phyloP scores from a whole-genome alignment of 2,797 vertebrate genomes.

The Peromyscus nudipes region DNA sequence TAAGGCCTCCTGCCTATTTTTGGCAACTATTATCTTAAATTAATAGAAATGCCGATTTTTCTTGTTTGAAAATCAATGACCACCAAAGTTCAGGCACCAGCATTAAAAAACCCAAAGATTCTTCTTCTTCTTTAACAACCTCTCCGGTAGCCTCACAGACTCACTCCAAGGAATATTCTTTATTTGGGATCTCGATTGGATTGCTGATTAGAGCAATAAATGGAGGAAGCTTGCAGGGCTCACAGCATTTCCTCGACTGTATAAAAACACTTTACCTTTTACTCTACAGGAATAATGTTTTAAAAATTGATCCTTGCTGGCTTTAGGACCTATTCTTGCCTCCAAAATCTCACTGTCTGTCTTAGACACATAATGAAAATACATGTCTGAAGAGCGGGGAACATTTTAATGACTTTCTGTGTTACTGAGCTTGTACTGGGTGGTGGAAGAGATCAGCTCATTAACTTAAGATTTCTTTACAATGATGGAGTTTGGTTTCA shows the following conservation, averaged over 20 bases:
- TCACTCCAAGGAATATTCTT: constrained; percentile 44
- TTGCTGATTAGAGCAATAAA: constrained; percentile 75
- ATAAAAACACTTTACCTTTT: constrained; percentile 69
- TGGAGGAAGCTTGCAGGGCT: constrained; percentile 31
- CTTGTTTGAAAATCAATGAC: constrained; percentile 64
- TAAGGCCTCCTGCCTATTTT: constrained; percentile 52
- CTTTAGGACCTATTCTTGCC: background rate
- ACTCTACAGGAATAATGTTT: constrained; percentile 67
- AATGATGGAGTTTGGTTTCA: background rate
- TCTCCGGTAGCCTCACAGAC: constrained; percentile 43
- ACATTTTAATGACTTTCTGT: background rate
- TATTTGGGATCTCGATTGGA: constrained; percentile 71
- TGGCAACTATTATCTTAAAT: constrained; percentile 71
- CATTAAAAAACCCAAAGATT: constrained; percentile 59
- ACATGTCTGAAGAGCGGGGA: background rate
- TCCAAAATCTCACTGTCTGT: background rate
- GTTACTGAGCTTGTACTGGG: background rate
- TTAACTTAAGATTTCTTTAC: constrained; percentile 39
- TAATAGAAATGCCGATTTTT: constrained; percentile 50
- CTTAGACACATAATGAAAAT: constrained; percentile 42
- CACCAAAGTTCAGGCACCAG: constrained; percentile 60
- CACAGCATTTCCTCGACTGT: constrained; percentile 55
- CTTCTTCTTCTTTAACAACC: constrained; percentile 48
- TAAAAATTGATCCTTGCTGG: constrained; percentile 57
- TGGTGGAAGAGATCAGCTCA: background rate